Evolutionary conservation across 2,113 vertebrate species (phyloP), one percentile per base, ranked within the genome.

Genomic region (Microtus ochrogaster): DNA sequence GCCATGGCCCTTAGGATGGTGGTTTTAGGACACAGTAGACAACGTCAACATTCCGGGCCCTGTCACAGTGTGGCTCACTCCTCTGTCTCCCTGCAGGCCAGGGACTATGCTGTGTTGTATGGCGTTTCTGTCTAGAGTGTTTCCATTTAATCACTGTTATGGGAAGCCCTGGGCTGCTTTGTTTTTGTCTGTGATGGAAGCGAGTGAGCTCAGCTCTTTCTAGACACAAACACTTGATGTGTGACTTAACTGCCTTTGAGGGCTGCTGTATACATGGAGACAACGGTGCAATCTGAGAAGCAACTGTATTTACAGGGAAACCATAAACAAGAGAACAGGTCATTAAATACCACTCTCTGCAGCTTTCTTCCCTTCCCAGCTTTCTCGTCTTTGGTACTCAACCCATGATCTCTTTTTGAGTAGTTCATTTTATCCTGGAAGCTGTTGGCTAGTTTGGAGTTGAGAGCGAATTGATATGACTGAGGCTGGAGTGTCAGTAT

Each of bases 201-300:
- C 70, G 55, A 55, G 12, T 63, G 22, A 47, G 72, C 73, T 83
- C 72, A n/a, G 4, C 36, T 49, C 58, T 73, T 41, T 65, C 94
- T 92, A 97, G 79, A 85, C 93, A 81, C 28, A 22, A 87, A 95
- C 52, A 94, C 94, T 78, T 88, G 58, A 89, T 44, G n/a, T 30
- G 41, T 61, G 79, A 79, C 61, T 66, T 90, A 96, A 97, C 97
- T 96, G 94, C 87, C 79, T 82, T 65, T 95, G 94, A 94, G 82
- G 95, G 87, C 55, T 86, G 63, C 87, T 97, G 93, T 97, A 96
- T 79, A 65, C 44, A 19, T 2, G 7, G 61, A 84, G 93, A 66
- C 82, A 90, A 92, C 41, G 85, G 81, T 89, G 22, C 33, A 55
- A 70, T 36, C 78, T 89, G 61, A 47, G 79, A n/a, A n/a, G 77